Evolutionary conservation across 2,113 vertebrate species (phyloP).

Genomic region (Oreochromis spilurus): DNA sequence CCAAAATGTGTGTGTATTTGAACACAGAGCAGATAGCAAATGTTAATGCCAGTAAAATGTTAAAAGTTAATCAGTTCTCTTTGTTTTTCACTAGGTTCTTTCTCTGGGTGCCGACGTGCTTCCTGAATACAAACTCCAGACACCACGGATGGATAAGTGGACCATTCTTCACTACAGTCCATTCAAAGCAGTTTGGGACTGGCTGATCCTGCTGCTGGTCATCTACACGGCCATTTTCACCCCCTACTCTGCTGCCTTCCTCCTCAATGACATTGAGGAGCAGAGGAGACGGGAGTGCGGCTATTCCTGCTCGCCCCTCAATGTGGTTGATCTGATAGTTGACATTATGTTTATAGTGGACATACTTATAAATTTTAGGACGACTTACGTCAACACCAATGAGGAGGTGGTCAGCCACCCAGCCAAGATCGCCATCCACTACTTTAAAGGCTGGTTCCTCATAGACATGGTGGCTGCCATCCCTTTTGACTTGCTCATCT

Average conservation of each 20-base stretch:
- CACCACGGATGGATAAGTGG: slow-evolving; percentile 91
- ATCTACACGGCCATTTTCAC: slow-evolving; percentile 99
- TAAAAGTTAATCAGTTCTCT: not conserved
- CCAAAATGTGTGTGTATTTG: not conserved
- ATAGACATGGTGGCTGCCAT: slow-evolving; percentile 99
- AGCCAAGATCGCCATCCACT: slow-evolving; percentile 96
- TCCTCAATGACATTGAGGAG: slow-evolving; percentile 94
- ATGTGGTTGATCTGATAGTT: slow-evolving; percentile 97
- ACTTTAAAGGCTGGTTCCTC: slow-evolving; percentile 99
- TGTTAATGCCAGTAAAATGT: not conserved
- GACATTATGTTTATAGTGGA: slow-evolving; percentile 99
- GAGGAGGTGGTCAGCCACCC: slow-evolving; percentile 99
- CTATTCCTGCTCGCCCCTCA: slow-evolving; percentile 95
- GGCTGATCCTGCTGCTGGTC: slow-evolving; percentile 94
- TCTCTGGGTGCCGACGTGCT: slow-evolving; percentile 96
- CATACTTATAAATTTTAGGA: slow-evolving; percentile 99
- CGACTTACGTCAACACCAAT: slow-evolving; percentile 95
- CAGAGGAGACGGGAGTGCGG: slow-evolving; percentile 88
- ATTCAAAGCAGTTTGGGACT: slow-evolving; percentile 99
- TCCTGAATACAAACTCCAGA: slow-evolving; percentile 97
- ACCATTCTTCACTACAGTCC: slow-evolving; percentile 99
- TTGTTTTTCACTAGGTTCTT: slow-evolving; percentile 77
- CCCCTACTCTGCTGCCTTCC: slow-evolving; percentile 96
- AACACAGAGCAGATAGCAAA: not conserved
- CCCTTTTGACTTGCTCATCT: slow-evolving; percentile 98